Conservation (phyloP, 2,113 vertebrate genomes). For the Hypomesus transpacificus region DNA sequence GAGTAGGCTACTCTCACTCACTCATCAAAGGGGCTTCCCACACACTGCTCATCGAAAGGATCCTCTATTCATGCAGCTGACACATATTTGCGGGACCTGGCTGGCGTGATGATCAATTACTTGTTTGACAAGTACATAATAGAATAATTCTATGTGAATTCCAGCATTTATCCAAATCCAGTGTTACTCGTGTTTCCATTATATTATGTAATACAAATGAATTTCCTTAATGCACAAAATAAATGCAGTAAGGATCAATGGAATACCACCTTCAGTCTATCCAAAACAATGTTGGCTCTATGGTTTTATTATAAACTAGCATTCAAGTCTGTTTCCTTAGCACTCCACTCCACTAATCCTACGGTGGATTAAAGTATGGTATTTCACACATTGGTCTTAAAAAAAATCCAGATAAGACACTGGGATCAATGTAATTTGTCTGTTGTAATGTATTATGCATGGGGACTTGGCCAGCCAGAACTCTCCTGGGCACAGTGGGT, state of each 20-base stretch:
- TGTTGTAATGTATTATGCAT: constrained; percentile 23
- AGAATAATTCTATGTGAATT: constrained; percentile 33
- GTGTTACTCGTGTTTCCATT: too few relatives aligned
- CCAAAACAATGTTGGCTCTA: too few relatives aligned
- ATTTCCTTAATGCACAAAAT: too few relatives aligned
- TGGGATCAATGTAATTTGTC: constrained; percentile 17
- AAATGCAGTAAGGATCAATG: too few relatives aligned
- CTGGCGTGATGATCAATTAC: constrained; percentile 29
- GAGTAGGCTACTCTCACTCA: constrained; percentile 36
- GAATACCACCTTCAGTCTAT: too few relatives aligned
- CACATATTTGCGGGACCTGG: constrained; percentile 44
- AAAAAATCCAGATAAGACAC: not conserved
- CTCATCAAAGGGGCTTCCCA: constrained; percentile 61
- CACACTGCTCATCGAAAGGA: constrained; percentile 53
- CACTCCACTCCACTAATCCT: too few relatives aligned
- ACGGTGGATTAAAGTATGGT: not conserved
- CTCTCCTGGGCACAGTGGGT: constrained; percentile 29
- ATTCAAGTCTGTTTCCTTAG: too few relatives aligned
- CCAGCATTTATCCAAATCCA: not conserved
- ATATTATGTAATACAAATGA: too few relatives aligned
- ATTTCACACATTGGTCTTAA: constrained; percentile 8
- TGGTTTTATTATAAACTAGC: too few relatives aligned
- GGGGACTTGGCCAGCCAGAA: constrained; percentile 20
- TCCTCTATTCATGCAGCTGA: constrained; percentile 58
- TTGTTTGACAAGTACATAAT: constrained; percentile 45